These are phyloP conservation scores for Agrilus cyanescens DNA, from an alignment of 2,888 invertebrate species.

Conservation along the genomic window DNA sequence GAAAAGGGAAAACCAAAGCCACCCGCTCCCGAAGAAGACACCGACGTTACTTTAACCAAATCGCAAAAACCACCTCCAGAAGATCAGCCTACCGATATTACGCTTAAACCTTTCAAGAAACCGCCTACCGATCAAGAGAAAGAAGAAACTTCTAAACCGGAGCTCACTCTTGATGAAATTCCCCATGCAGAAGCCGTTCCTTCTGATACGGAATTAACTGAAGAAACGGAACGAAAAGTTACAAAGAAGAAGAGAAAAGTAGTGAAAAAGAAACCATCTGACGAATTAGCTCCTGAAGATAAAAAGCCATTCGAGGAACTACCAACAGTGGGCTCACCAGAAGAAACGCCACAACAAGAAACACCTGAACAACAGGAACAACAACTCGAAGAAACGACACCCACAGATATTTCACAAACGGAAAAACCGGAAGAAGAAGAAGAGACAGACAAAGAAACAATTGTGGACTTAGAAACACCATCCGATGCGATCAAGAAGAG, in stretches of 20 bases:
- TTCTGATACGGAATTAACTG: background rate
- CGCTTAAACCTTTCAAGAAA: slow-evolving; percentile 14
- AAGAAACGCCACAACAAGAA: slow-evolving; percentile 12
- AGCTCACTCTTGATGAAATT: slow-evolving; percentile 1
- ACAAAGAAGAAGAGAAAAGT: background rate
- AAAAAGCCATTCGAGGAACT: slow-evolving; percentile 14
- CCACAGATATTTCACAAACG: slow-evolving; percentile 16
- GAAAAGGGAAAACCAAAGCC: slow-evolving; percentile 29
- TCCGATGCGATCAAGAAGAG: slow-evolving; percentile 10
- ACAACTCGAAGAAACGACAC: slow-evolving; percentile 9
- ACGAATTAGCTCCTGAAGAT: slow-evolving; percentile 8
- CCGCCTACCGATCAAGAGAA: slow-evolving; percentile 8
- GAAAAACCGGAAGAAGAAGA: slow-evolving; percentile 19
- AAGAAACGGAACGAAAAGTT: background rate
- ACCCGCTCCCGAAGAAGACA: slow-evolving; percentile 30
- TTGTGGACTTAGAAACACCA: slow-evolving; percentile 12
- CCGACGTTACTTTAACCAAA: slow-evolving; percentile 28
- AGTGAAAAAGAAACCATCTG: background rate
- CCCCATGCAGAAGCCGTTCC: background rate
- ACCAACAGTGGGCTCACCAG: slow-evolving; percentile 12
- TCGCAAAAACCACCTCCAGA: slow-evolving; percentile 18
- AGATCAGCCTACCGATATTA: slow-evolving; percentile 21
- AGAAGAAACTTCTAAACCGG: slow-evolving; percentile 9
- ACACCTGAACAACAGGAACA: slow-evolving; percentile 12
- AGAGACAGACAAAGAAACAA: slow-evolving; percentile 13